Conservation (phyloP, 2,113 vertebrate genomes). For the Myrmecobius fasciatus region DNA sequence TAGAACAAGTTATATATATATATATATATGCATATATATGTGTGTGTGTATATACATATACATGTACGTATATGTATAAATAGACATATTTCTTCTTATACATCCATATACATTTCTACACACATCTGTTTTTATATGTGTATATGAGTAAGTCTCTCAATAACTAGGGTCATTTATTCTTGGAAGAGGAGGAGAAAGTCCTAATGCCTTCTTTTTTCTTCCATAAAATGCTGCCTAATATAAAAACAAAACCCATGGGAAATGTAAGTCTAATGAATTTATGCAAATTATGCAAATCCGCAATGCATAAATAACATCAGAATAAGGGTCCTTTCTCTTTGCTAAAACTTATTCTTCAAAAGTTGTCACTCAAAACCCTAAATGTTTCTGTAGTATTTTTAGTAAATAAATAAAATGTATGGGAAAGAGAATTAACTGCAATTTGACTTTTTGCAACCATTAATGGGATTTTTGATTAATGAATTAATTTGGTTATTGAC, state of each 20-base stretch:
- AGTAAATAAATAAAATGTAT: conserved; percentile 13
- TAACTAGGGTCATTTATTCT: conserved; percentile 30
- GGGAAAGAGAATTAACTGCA: conserved; percentile 42
- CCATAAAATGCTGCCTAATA: neutral
- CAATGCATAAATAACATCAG: conserved; percentile 2
- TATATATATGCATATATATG: neutral
- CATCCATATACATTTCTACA: neutral
- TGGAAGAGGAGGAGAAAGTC: neutral
- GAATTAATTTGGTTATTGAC: conserved; percentile 41
- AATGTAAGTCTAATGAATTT: conserved; percentile 53
- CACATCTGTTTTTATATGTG: neutral
- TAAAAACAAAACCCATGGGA: conserved; percentile 46
- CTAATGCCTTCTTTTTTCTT: neutral
- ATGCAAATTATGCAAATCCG: conserved; percentile 47
- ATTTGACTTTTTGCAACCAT: neutral
- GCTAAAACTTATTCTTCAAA: conserved; percentile 28
- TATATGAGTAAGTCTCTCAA: conserved; percentile 45
- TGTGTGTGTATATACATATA: neutral
- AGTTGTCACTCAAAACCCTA: conserved; percentile 29
- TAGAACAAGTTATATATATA: neutral
- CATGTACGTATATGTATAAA: too few relatives aligned
- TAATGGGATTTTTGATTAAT: conserved; percentile 50
- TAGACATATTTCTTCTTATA: too few relatives aligned
- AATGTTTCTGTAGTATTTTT: conserved; percentile 42
- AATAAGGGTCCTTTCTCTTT: conserved; percentile 46